A percentile compares a stretch with the other conserved stretches of the same genome.
Evolutionary conservation across 2,113 vertebrate genomes (phyloP).

Genomic region (Callopanchax toddi): DNA sequence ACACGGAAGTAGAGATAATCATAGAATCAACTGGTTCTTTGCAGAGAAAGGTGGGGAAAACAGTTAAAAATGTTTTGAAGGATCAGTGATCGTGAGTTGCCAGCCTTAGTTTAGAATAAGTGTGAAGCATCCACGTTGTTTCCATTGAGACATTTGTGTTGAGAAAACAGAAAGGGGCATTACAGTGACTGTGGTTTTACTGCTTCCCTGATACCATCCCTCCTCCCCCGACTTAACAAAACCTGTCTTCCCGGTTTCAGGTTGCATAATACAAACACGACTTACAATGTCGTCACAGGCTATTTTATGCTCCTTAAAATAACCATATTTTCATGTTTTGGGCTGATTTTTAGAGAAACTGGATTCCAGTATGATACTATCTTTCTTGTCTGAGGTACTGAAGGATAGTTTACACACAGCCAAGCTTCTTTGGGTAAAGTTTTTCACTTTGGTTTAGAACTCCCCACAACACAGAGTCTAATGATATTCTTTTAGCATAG

Average conservation of each 20-base stretch:
- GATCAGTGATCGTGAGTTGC: background rate
- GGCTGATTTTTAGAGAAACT: no score
- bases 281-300: background rate
- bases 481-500: no score
- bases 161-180: constrained; percentile 20
- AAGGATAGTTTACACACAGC: no score
- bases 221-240: constrained; percentile 63
- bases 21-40: no score
- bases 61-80: background rate
- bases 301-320: no score
- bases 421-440: no score
- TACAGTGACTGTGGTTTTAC: background rate
- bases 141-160: background rate
- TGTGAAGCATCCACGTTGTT: background rate
- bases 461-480: no score
- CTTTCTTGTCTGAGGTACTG: no score
- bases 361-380: no score
- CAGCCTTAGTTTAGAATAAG: background rate
- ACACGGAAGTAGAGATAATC: no score
- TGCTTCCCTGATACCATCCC: constrained; percentile 18
- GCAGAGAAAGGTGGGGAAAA: background rate
- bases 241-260: constrained; percentile 76
- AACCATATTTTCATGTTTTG: no score
- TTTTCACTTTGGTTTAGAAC: no score
- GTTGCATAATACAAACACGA: constrained; percentile 50